Conservation (phyloP, 2,888 invertebrate genomes). For the Stomorhina lunata region DNA sequence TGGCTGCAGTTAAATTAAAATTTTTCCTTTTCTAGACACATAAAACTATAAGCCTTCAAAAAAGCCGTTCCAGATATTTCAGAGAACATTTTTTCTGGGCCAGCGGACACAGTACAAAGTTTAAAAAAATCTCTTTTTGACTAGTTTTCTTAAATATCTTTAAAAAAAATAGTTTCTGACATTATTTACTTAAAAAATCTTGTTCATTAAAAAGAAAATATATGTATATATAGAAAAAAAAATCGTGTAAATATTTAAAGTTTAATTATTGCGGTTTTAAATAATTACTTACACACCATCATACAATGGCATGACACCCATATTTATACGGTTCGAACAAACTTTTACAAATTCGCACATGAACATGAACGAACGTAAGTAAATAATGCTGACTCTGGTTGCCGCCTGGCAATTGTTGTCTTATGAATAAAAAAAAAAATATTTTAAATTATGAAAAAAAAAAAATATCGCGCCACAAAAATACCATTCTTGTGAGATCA, state of each 20-base stretch:
- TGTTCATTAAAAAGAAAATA: neutral
- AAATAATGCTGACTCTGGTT: constrained; percentile 29
- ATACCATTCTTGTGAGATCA: constrained; percentile 65
- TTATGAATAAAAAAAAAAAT: constrained; percentile 46
- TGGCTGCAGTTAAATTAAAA: too few species aligned
- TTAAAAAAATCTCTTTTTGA: too few species aligned
- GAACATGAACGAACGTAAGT: neutral
- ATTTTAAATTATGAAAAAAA: constrained; percentile 24
- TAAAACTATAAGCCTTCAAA: too few species aligned
- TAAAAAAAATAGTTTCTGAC: too few species aligned
- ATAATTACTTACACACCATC: constrained; percentile 37
- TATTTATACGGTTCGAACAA: constrained; percentile 14
- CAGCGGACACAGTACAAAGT: too few species aligned
- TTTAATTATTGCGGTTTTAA: constrained; percentile 43
- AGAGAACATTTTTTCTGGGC: too few species aligned
- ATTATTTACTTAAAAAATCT: too few species aligned
- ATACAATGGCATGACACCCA: neutral
- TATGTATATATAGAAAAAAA: neutral
- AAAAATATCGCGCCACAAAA: constrained; percentile 53
- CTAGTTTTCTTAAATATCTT: too few species aligned
- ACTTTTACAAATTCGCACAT: neutral
- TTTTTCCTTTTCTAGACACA: too few species aligned
- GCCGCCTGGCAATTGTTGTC: constrained; percentile 11
- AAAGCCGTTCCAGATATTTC: too few species aligned
- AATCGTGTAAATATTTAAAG: constrained; percentile 40